Evolutionary conservation across 2,113 vertebrate genomes (phyloP), one percentile per base, ranked within the genome.

Genomic region (Chlorodrepanis virens): DNA sequence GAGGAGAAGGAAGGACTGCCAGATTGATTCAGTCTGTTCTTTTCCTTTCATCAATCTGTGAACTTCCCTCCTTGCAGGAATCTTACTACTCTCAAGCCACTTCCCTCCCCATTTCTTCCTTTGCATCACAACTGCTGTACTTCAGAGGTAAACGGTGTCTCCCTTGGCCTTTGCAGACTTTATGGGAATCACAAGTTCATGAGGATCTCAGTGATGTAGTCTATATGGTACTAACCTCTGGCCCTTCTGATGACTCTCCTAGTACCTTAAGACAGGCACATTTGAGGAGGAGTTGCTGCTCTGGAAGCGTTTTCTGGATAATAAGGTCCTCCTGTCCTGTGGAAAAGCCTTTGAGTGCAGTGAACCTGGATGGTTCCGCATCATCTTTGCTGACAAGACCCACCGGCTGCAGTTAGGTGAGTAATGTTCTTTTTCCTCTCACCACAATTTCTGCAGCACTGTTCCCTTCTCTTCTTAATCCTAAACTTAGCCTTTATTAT

Each of bases 301-400:
- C 35, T 99, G 99, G 99, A 98, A 96, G 39, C 89, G 95, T 68
- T 99, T 99, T 92, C 97, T 99, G 89, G 98, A 98, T 52, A 98
- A 99, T 95, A 99, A 99, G 78, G 98, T 99, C 81, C 95, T 99
- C 61, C 87, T 99, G 72, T 98, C 98, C 89, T 98, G 96, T 0
- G 99, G 99, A 39, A 99, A 99, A 96, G 98, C 98, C 33, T 99
- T 99, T 78, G 97, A 93, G 76, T 99, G 99, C 82, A 97, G 97
- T 64, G 98, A 98, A 29, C 99, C 99, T 0, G 99, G 99, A 16
- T 99, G 99, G 99, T 99, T 99, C 96, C 98, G 99, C 33, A 94
- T 99, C 25, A 95, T 99, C 95, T 99, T 99, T 91, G 96, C 99
- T 13, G 98, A 99, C 89, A 97, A 98, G 77, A 97, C 97, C 39